Percentiles rank a stretch among this genome's conserved stretches.
Evolutionary conservation across 2,888 invertebrate genomes (phyloP).

Genomic region (Macroteleia sp.): DNA sequence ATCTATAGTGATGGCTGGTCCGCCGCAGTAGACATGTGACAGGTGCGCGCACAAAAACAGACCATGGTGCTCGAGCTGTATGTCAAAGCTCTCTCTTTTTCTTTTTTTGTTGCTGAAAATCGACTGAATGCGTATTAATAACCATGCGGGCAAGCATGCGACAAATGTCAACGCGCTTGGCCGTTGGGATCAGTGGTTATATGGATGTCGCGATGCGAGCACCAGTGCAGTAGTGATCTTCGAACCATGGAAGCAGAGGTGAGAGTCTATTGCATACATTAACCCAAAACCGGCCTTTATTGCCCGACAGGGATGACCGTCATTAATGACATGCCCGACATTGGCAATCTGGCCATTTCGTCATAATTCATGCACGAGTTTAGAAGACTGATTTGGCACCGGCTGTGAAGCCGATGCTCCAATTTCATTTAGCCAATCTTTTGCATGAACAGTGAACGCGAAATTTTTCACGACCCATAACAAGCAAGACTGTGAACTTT

Average conservation of each 20-base stretch:
- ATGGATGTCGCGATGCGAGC: conserved; percentile 6
- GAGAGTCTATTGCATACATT: conserved; percentile 64
- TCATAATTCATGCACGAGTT: conserved; percentile 57
- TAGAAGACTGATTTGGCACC: conserved; percentile 59
- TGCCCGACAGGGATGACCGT: conserved; percentile 25
- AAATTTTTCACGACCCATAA: too few relatives aligned
- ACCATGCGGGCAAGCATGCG: conserved; percentile 36
- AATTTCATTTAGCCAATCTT: conserved; percentile 30
- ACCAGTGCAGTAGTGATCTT: conserved; percentile 8
- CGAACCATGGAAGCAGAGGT: conserved; percentile 76
- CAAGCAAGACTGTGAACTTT: too few relatives aligned
- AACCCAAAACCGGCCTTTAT: too few relatives aligned
- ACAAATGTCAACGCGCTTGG: conserved; percentile 21
- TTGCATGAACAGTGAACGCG: conserved; percentile 22
- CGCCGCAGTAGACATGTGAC: conserved; percentile 52
- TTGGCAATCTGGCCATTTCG: conserved; percentile 68
- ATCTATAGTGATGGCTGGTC: conserved; percentile 49
- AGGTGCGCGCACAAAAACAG: conserved; percentile 44
- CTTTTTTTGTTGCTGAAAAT: background rate
- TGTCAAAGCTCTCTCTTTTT: conserved; percentile 19
- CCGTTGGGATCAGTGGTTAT: background rate
- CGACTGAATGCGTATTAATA: conserved; percentile 27
- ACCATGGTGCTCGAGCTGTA: conserved; percentile 15
- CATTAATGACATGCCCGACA: conserved; percentile 67
- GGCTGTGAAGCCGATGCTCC: conserved; percentile 15